A percentile compares a stretch with the other conserved stretches of the same genome.
Conservation (phyloP, 2,888 invertebrate species). For the Allacma fusca region DNA sequence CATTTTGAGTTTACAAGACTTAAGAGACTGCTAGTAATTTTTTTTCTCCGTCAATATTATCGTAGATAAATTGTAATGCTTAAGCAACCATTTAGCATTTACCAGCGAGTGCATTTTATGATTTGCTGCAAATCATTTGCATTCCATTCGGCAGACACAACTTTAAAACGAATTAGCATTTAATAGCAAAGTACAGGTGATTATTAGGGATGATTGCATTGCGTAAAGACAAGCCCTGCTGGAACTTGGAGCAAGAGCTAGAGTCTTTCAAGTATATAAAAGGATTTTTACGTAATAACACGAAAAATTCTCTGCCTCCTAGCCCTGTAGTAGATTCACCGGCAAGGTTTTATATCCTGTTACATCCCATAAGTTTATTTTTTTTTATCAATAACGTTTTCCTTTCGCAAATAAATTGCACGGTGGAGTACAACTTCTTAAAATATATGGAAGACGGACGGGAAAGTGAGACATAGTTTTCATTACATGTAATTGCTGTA, state of each 20-base stretch:
- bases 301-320: too few relatives aligned
- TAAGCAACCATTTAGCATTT: background rate
- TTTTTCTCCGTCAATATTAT: too few relatives aligned
- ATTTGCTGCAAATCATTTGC: background rate
- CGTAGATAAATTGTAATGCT: too few relatives aligned
- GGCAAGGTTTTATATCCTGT: background rate
- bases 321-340: background rate
- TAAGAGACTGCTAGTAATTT: too few relatives aligned
- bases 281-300: too few relatives aligned
- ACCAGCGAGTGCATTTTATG: background rate
- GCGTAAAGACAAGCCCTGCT: background rate
- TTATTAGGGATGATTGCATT: constrained; percentile 22
- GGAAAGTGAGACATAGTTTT: background rate
- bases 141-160: constrained; percentile 10
- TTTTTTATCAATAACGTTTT: background rate
- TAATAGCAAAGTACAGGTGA: constrained; percentile 25
- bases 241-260: background rate
- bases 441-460: background rate
- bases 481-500: too few relatives aligned
- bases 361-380: background rate
- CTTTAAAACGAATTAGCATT: constrained; percentile 29
- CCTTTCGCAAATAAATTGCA: background rate
- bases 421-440: background rate
- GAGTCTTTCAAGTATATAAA: background rate
- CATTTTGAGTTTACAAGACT: too few relatives aligned